Conservation (phyloP, 2,888 invertebrate genomes). For the Smittia sp. region DNA sequence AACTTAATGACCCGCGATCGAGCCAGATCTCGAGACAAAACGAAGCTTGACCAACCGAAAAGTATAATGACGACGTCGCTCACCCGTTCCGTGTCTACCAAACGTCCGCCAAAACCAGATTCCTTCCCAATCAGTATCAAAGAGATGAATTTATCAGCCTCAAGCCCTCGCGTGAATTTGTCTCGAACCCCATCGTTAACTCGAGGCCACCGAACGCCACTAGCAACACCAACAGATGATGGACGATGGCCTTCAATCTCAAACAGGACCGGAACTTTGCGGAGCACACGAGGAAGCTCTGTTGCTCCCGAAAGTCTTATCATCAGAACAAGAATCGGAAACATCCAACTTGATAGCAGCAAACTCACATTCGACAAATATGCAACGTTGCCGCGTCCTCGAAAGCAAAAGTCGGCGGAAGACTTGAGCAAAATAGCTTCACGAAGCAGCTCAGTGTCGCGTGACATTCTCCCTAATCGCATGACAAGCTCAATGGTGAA, state of each 20-base stretch:
- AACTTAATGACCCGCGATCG: constrained; percentile 59
- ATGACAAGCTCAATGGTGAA: constrained; percentile 51
- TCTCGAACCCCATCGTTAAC: constrained; percentile 57
- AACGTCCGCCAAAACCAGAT: constrained; percentile 51
- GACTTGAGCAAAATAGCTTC: constrained; percentile 54
- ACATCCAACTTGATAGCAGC: constrained; percentile 49
- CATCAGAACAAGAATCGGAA: constrained; percentile 48
- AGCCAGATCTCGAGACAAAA: constrained; percentile 61
- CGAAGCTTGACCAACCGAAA: constrained; percentile 56
- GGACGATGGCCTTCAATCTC: constrained; percentile 64
- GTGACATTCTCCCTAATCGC: constrained; percentile 47
- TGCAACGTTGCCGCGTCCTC: constrained; percentile 73
- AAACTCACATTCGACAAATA: constrained; percentile 66
- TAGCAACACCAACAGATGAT: constrained; percentile 60
- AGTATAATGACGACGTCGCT: constrained; percentile 52
- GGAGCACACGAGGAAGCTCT: constrained; percentile 47
- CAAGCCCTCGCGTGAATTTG: constrained; percentile 46
- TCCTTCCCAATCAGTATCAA: constrained; percentile 58
- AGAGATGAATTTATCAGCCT: constrained; percentile 46
- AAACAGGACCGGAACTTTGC: constrained; percentile 44
- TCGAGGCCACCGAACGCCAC: constrained; percentile 49
- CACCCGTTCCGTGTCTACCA: constrained; percentile 46
- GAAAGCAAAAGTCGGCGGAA: constrained; percentile 64
- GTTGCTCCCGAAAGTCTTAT: constrained; percentile 49
- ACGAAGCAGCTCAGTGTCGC: constrained; percentile 56